These are phyloP conservation scores for Magallana angulata DNA, from an alignment of 1,140 invertebrate species.

Conservation along the genomic window DNA sequence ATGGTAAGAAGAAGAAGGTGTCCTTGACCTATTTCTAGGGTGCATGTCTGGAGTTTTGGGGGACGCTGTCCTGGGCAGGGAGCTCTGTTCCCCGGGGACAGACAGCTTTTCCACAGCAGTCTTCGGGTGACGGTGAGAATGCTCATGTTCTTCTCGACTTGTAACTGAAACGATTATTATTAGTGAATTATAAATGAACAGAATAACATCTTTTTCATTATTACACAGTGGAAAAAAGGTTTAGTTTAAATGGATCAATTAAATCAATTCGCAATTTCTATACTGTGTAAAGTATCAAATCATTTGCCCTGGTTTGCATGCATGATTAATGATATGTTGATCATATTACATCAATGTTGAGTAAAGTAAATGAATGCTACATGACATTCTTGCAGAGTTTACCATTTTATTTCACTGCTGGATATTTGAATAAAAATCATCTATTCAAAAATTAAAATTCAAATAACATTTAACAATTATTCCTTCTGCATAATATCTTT, in stretches of 20 bases:
- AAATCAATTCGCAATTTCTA: not conserved
- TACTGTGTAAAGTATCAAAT: not conserved
- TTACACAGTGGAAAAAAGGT: not conserved
- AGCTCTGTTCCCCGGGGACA: conserved; percentile 51
- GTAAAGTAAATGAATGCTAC: too few relatives aligned
- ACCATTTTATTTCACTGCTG: too few relatives aligned
- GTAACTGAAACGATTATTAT: conserved; percentile 12
- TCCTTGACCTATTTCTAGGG: conserved; percentile 77
- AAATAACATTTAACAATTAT: too few relatives aligned
- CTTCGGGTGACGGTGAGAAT: conserved; percentile 4
- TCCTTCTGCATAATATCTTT: too few relatives aligned
- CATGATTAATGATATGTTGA: too few relatives aligned
- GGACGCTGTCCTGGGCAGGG: conserved; percentile 70
- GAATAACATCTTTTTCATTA: not conserved
- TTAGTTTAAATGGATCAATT: too few relatives aligned
- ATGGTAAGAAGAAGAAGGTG: conserved; percentile 79
- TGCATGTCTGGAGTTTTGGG: conserved; percentile 79
- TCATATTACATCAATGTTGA: too few relatives aligned
- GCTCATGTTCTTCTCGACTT: conserved; percentile 39
- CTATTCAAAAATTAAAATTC: too few relatives aligned
- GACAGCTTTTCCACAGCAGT: conserved; percentile 48
- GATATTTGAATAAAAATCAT: too few relatives aligned
- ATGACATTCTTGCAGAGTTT: too few relatives aligned
- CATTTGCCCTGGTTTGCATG: too few relatives aligned
- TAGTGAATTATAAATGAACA: not conserved